Percentiles rank a stretch among this genome's conserved stretches.
These are phyloP conservation scores for Gobius niger DNA, from an alignment of 2,113 vertebrate genomes.

Conservation along the genomic window DNA sequence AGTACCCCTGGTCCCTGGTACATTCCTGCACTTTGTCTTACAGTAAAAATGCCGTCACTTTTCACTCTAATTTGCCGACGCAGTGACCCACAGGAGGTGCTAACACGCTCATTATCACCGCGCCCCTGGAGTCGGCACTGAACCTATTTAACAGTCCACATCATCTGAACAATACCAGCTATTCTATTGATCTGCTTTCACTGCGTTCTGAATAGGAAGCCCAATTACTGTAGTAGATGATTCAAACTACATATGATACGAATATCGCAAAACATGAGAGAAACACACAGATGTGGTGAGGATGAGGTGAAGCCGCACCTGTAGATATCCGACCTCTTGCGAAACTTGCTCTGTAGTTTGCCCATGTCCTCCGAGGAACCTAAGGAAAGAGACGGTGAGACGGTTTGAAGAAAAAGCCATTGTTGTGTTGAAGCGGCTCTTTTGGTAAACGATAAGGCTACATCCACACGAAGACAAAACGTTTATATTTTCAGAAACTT, in stretches of 20 bases:
- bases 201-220: too few species aligned
- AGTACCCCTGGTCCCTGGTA: too few species aligned
- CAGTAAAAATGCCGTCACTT: too few species aligned
- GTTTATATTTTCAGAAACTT: too few species aligned
- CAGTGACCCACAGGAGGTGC: neutral
- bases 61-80: neutral
- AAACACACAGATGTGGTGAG: neutral
- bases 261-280: neutral
- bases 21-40: too few species aligned
- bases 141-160: conserved; percentile 1
- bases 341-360: conserved; percentile 91
- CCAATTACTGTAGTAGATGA: neutral
- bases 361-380: conserved; percentile 79
- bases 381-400: conserved; percentile 28
- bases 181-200: neutral
- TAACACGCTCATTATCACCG: neutral
- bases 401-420: neutral
- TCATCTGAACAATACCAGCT: neutral
- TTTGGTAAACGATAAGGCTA: too few species aligned
- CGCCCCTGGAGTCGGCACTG: neutral
- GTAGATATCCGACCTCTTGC: conserved; percentile 80
- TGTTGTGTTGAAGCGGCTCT: too few species aligned
- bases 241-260: neutral
- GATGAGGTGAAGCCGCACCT: conserved; percentile 70
- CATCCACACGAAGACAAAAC: too few species aligned